Percentiles rank a stretch among this genome's conserved stretches.
Conservation (phyloP, 2,888 invertebrate genomes). For the Thera britannica region DNA sequence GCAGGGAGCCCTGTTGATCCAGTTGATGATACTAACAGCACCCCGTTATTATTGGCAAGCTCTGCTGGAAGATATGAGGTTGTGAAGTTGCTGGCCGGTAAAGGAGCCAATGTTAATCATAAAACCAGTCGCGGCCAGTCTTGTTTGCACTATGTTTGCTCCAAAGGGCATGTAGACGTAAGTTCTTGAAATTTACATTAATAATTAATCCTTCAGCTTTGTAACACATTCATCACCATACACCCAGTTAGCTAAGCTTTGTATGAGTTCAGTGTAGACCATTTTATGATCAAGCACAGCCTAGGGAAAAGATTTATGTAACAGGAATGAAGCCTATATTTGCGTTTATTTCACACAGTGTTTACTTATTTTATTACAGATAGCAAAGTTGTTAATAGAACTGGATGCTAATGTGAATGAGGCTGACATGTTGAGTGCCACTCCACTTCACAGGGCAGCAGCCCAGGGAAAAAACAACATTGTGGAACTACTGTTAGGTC, state of each 20-base stretch:
- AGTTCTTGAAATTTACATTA: background rate
- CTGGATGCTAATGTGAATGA: constrained; percentile 89
- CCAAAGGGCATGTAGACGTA: constrained; percentile 91
- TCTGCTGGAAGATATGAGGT: constrained; percentile 90
- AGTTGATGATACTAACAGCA: constrained; percentile 90
- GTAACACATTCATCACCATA: too few relatives aligned
- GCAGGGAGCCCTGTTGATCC: constrained; percentile 88
- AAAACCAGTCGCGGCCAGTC: constrained; percentile 90
- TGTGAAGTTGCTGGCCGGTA: constrained; percentile 86
- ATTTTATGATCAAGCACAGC: too few relatives aligned
- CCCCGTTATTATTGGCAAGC: constrained; percentile 91
- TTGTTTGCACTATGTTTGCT: constrained; percentile 93
- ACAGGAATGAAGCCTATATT: too few relatives aligned
- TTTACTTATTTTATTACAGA: constrained; percentile 70
- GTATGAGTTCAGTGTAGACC: too few relatives aligned
- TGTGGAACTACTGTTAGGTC: constrained; percentile 87
- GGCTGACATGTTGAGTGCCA: constrained; percentile 87
- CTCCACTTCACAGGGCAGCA: constrained; percentile 91
- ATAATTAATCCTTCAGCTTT: too few relatives aligned
- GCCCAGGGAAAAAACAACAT: constrained; percentile 90
- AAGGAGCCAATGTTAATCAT: constrained; percentile 90
- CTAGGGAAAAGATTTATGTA: too few relatives aligned
- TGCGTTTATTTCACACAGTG: background rate
- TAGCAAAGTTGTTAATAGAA: constrained; percentile 87
- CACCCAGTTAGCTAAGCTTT: too few relatives aligned